Evolutionary conservation across 2,888 invertebrate genomes (phyloP).

Genomic region (Agonopterix heracliana): DNA sequence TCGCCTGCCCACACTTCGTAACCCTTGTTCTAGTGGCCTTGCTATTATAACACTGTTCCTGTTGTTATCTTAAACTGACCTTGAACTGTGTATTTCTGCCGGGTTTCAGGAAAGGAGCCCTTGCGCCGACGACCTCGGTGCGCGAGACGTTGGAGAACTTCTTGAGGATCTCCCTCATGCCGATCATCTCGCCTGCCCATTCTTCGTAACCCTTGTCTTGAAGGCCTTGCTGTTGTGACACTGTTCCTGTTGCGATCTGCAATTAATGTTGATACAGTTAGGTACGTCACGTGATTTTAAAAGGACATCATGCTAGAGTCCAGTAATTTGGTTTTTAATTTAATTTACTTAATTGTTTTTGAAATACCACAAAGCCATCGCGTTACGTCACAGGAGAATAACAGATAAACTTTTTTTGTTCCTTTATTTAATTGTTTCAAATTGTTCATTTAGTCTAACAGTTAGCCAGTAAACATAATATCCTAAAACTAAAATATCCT

Average conservation of each 20-base stretch:
- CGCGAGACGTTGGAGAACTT: conserved; percentile 89
- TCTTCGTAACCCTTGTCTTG: conserved; percentile 94
- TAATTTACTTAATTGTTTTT: too few species aligned
- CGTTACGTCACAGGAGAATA: too few species aligned
- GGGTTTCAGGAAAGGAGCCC: conserved; percentile 94
- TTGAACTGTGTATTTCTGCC: conserved; percentile 94
- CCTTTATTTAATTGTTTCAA: too few species aligned
- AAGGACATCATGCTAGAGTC: too few species aligned
- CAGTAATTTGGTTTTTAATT: too few species aligned
- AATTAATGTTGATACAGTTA: not conserved
- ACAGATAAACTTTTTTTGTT: too few species aligned
- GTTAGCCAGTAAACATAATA: too few species aligned
- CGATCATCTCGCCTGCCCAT: conserved; percentile 96
- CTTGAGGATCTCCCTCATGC: conserved; percentile 91
- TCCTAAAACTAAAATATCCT: too few species aligned
- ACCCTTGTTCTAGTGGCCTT: conserved; percentile 90
- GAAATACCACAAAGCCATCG: too few species aligned
- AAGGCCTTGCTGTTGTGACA: conserved; percentile 85
- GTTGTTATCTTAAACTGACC: conserved; percentile 77
- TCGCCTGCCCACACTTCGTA: conserved; percentile 96
- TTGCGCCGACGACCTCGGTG: conserved; percentile 89
- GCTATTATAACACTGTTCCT: conserved; percentile 81
- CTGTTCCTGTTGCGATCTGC: conserved; percentile 77
- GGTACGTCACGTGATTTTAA: too few species aligned
- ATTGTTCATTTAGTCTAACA: too few species aligned